A percentile compares a stretch with the other conserved stretches of the same genome.
These are phyloP conservation scores for Varanus komodoensis DNA, from an alignment of 2,113 vertebrate genomes.

Conservation along the genomic window DNA sequence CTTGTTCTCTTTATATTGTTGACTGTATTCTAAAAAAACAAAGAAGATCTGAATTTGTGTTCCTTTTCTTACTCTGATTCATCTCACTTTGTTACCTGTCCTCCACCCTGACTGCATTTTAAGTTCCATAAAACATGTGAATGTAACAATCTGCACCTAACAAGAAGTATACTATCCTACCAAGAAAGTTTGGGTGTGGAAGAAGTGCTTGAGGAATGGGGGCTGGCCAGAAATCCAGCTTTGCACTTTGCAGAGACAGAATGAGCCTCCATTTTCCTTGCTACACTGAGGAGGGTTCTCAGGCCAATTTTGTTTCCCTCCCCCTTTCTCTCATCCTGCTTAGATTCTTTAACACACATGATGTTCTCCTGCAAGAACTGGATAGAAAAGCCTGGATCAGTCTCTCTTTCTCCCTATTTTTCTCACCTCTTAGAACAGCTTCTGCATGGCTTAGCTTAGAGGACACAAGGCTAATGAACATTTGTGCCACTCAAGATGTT, in stretches of 20 bases:
- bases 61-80: conserved; percentile 28
- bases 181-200: conserved; percentile 30
- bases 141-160: conserved; percentile 43
- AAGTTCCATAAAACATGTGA: conserved; percentile 20
- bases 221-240: conserved; percentile 59
- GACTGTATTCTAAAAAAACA: conserved; percentile 53
- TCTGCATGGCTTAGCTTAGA: conserved; percentile 50
- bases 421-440: conserved; percentile 26
- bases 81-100: conserved; percentile 32
- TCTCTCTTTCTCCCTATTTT: conserved; percentile 19
- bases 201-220: conserved; percentile 38
- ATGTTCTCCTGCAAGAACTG: conserved; percentile 56
- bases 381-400: conserved; percentile 49
- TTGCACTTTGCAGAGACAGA: conserved; percentile 58
- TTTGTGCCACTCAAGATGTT: conserved; percentile 53
- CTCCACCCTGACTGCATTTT: conserved; percentile 49
- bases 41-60: conserved; percentile 30
- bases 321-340: conserved; percentile 60
- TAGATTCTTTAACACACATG: conserved; percentile 55
- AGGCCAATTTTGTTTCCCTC: conserved; percentile 66
- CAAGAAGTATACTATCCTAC: conserved; percentile 20
- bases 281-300: conserved; percentile 69
- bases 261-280: conserved; percentile 72
- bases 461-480: conserved; percentile 58
- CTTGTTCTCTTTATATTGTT: conserved; percentile 12